A percentile compares a stretch with the other conserved stretches of the same genome.
phyloP scores from a whole-genome alignment of 2,797 vertebrate genomes.

The Hippoglossus hippoglossus region DNA sequence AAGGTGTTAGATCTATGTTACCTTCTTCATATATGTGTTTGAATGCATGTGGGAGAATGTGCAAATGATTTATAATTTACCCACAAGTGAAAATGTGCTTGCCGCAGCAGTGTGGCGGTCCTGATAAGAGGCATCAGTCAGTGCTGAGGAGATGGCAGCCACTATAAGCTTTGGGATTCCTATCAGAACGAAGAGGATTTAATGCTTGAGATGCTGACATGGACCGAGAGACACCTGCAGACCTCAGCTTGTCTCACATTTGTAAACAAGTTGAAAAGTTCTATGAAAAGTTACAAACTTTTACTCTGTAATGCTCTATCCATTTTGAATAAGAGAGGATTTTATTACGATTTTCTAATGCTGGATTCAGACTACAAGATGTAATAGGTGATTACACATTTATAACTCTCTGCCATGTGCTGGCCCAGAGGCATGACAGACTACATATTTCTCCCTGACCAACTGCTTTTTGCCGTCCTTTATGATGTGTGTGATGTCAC shows the following conservation, averaged over 20 bases:
- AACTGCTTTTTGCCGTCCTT: no score
- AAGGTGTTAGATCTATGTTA: constrained; percentile 8
- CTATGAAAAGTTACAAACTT: constrained; percentile 12
- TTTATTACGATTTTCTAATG: constrained; percentile 7
- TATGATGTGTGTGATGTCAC: no score
- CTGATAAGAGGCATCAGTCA: constrained; percentile 82
- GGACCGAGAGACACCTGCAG: constrained; percentile 73
- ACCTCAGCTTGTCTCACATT: constrained; percentile 66
- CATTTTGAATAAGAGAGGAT: constrained; percentile 7
- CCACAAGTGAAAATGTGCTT: constrained; percentile 76
- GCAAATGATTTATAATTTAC: constrained; percentile 61
- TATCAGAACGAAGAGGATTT: constrained; percentile 77
- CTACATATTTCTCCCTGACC: no score
- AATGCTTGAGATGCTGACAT: constrained; percentile 71
- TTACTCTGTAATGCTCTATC: constrained; percentile 2
- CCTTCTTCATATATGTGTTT: constrained; percentile 27
- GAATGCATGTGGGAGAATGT: constrained; percentile 55
- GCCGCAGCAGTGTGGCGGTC: constrained; percentile 78
- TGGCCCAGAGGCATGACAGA: no score
- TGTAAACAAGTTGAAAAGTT: constrained; percentile 26
- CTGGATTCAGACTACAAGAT: background rate
- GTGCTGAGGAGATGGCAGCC: constrained; percentile 76
- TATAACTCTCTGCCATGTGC: background rate
- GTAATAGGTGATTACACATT: background rate
- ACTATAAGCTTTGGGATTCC: constrained; percentile 80